Conservation (phyloP, 2,113 vertebrate genomes). For the Oryzias curvinotus region DNA sequence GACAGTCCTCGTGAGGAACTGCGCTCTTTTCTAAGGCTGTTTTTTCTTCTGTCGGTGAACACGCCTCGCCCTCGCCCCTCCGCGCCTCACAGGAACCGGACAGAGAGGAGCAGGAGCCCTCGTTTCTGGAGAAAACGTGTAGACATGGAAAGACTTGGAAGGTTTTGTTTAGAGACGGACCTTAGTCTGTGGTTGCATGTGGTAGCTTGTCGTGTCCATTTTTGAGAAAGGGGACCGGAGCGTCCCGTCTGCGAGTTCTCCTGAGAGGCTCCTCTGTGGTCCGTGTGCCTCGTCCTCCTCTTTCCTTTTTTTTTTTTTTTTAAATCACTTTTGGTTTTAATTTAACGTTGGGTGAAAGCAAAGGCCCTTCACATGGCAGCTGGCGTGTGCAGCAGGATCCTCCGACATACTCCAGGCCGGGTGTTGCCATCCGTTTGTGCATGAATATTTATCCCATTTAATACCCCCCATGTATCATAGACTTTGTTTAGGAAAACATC, state of each 20-base stretch:
- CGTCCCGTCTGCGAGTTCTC: constrained; percentile 24
- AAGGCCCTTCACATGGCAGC: constrained; percentile 19
- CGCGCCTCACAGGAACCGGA: constrained; percentile 17
- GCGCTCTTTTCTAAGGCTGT: no score
- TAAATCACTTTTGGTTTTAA: constrained; percentile 35
- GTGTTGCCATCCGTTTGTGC: constrained; percentile 70
- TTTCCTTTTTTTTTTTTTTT: constrained; percentile 17
- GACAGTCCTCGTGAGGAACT: no score
- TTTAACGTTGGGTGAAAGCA: constrained; percentile 37
- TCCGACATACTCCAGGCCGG: constrained; percentile 62
- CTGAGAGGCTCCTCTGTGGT: constrained; percentile 31
- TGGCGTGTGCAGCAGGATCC: constrained; percentile 58
- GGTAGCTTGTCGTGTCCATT: constrained; percentile 49
- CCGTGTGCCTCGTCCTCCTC: constrained; percentile 65
- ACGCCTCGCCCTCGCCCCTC: constrained; percentile 17
- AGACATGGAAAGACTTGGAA: constrained; percentile 25
- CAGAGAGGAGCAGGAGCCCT: constrained; percentile 13
- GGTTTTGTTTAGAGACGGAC: constrained; percentile 37
- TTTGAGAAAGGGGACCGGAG: constrained; percentile 35
- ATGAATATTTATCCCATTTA: constrained; percentile 75
- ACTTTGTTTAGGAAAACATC: constrained; percentile 64
- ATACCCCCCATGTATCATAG: constrained; percentile 74
- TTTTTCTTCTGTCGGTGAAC: background rate
- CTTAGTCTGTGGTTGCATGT: constrained; percentile 63
- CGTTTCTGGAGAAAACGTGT: constrained; percentile 18